Base-by-base conservation (phyloP, 2,888 invertebrate genomes). In the Drosophila birchii region DNA sequence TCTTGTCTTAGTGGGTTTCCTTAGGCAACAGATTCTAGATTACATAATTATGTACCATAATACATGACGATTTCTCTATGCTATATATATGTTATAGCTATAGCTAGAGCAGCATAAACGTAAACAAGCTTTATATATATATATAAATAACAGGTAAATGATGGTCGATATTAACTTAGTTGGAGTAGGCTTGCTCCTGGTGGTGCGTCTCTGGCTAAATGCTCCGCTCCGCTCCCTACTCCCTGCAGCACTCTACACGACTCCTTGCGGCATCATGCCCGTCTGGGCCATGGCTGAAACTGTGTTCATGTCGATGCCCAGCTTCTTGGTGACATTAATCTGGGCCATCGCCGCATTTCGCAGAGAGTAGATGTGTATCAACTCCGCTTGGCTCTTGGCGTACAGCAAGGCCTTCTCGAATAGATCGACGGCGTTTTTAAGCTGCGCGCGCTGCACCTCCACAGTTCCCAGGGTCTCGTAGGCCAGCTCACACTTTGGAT, bases 401-500 rank as follows among this genome's bases (percentile, higher is more conserved):
- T 97, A 93, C 63, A 95, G 94, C 76, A 99, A 95, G 39, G 98
- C 98, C 91, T 96, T 97, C 88, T 98, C 96, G 92, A 98, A 98
- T 66, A 97, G 93, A 80, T 96, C 95, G 79, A 98, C 95, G 4
- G 98, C 98, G 84, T 95, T 94, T 67, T 95, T 94, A 79, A 98
- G 93, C 92, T 98, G 93, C 95, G 97, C 96, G 94, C 93, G 91
- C 93, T 98, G 98, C 77, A 98, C 97, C 94, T 98, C 98, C 78
- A 99, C 96, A 32, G 98, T 97, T 81, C 97, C 98, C 74, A 98
- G 94, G 49, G 98, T 98, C 93, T 99, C 99, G 92, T 97, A 98
- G 11, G 97, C 98, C 93, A 98, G 96, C 93, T 97, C 97, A 93
- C 98, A 98, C 92, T 96, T 97, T 57, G 96, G 95, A 93, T 99